Percentiles rank a stretch among this genome's conserved stretches.
Conservation (phyloP, 2,113 vertebrate species). For the Glaucomys volans region DNA sequence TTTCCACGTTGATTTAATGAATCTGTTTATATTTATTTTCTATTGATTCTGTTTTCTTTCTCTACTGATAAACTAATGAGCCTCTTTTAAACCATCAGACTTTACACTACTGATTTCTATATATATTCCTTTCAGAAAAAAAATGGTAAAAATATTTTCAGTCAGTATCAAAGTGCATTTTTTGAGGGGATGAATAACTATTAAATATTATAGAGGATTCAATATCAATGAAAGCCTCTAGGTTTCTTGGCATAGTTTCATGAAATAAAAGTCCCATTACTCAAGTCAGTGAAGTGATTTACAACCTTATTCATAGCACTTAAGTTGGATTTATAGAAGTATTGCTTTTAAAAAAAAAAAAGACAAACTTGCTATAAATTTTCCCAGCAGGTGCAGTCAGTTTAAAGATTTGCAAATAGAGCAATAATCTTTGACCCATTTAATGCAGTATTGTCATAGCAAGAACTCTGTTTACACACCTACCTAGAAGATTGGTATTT, state of each 20-base stretch:
- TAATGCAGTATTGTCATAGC: background rate
- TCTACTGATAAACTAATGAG: constrained; percentile 50
- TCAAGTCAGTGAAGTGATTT: constrained; percentile 77
- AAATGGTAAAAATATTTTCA: constrained; percentile 50
- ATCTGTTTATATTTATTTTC: background rate
- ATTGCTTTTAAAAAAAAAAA: background rate
- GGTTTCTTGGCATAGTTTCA: constrained; percentile 40
- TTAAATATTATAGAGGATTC: constrained; percentile 67
- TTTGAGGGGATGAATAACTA: background rate
- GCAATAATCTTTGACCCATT: constrained; percentile 27
- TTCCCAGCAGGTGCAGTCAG: constrained; percentile 53
- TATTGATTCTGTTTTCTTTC: background rate
- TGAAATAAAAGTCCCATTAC: constrained; percentile 73
- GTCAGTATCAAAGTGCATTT: constrained; percentile 46
- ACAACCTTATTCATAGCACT: background rate
- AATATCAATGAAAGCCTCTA: constrained; percentile 65
- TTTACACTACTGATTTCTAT: constrained; percentile 53
- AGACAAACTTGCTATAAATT: constrained; percentile 58
- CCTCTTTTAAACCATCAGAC: constrained; percentile 31
- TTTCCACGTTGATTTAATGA: background rate
- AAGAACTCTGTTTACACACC: background rate
- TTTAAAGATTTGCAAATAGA: constrained; percentile 58
- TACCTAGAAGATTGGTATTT: background rate
- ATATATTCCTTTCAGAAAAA: constrained; percentile 46
- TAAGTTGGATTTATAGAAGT: constrained; percentile 39